Percentiles rank a stretch among this genome's conserved stretches.
phyloP scores from a whole-genome alignment of 2,888 invertebrate genomes.

The Microctonus aethiopoides region DNA sequence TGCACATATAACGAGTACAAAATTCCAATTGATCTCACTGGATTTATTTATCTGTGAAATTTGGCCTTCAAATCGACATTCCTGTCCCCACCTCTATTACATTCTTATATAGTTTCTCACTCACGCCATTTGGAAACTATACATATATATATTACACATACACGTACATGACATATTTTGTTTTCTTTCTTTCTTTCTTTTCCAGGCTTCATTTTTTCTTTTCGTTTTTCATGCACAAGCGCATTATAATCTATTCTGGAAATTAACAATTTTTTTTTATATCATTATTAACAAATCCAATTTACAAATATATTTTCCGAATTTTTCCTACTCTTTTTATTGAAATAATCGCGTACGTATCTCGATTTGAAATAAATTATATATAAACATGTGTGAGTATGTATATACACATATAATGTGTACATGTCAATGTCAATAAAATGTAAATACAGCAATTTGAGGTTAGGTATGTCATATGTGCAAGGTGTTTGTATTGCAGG shows the following conservation, averaged over 20 bases:
- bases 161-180: no score
- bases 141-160: neutral
- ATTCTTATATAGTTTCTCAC: neutral
- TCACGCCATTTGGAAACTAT: neutral
- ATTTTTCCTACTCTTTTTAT: no score
- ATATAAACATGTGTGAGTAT: neutral
- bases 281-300: no score
- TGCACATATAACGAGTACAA: neutral
- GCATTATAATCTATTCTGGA: no score
- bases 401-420: slow-evolving; percentile 7
- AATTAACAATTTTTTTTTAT: no score
- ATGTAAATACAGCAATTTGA: no score
- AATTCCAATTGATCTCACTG: neutral
- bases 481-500: no score
- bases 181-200: no score
- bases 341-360: no score
- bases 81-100: neutral
- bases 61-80: neutral
- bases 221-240: no score
- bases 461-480: neutral
- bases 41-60: neutral
- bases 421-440: neutral
- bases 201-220: no score
- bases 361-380: neutral
- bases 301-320: no score